Percentiles rank a stretch among this genome's conserved stretches.
Conservation (phyloP, 2,113 vertebrate genomes). For the Labeo catla region DNA sequence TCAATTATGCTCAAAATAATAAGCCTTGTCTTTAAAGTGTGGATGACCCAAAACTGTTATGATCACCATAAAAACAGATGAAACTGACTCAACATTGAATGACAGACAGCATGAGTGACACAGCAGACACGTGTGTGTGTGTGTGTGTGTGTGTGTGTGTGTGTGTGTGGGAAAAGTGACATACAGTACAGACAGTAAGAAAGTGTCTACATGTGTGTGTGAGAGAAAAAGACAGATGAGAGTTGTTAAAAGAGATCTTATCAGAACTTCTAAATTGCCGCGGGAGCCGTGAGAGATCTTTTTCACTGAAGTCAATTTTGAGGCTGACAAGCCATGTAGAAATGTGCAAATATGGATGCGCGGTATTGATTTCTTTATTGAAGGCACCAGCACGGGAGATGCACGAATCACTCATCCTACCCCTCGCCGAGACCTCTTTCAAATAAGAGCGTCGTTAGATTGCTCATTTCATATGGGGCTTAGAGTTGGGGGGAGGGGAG, state of each 20-base stretch:
- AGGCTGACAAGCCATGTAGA: slow-evolving; percentile 64
- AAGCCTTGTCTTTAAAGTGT: not conserved
- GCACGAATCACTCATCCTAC: slow-evolving; percentile 60
- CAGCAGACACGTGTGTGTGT: not conserved
- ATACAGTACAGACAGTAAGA: not conserved
- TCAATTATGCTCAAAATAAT: not conserved
- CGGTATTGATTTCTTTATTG: slow-evolving; percentile 69
- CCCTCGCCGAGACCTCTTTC: slow-evolving; percentile 53
- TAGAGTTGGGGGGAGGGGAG: slow-evolving; percentile 43
- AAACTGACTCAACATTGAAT: not conserved
- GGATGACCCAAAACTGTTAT: not conserved
- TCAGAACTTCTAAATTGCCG: slow-evolving; percentile 59
- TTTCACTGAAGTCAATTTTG: slow-evolving; percentile 64
- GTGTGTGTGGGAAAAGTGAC: not conserved
- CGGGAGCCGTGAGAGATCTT: slow-evolving; percentile 60
- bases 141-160: not conserved
- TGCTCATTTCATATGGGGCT: slow-evolving; percentile 54
- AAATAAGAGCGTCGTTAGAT: slow-evolving; percentile 56
- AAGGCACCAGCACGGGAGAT: slow-evolving; percentile 54
- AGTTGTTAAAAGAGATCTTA: slow-evolving; percentile 61
- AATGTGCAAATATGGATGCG: slow-evolving; percentile 65
- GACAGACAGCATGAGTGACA: not conserved
- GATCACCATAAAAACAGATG: not conserved
- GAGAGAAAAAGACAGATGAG: slow-evolving; percentile 49
- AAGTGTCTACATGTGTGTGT: not conserved